Percentiles rank a stretch among this genome's conserved stretches.
Conservation (phyloP, 2,888 invertebrate species). For the Sarcophaga variegata region DNA sequence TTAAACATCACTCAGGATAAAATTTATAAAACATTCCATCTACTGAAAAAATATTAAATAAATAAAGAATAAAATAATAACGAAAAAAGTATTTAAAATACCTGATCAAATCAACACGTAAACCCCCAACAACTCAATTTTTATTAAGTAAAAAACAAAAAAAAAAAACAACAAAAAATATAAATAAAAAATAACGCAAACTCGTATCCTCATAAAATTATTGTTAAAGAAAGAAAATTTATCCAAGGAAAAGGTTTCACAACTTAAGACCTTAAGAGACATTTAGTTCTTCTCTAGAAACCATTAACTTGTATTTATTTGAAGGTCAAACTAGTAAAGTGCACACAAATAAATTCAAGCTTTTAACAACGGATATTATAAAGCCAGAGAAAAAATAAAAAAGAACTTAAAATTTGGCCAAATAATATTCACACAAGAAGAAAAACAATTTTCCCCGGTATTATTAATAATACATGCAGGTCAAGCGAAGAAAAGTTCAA, state of each 20-base stretch:
- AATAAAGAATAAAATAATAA: not conserved
- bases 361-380: not conserved
- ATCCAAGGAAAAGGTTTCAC: slow-evolving; percentile 53
- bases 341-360: slow-evolving; percentile 39
- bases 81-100: slow-evolving; percentile 56
- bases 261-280: not conserved
- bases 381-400: not conserved
- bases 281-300: slow-evolving; percentile 24
- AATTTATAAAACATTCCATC: slow-evolving; percentile 57
- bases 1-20: slow-evolving; percentile 55
- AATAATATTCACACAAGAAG: slow-evolving; percentile 22
- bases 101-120: slow-evolving; percentile 54
- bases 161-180: slow-evolving; percentile 36
- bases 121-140: slow-evolving; percentile 62
- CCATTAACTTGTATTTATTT: slow-evolving; percentile 28
- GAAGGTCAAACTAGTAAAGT: slow-evolving; percentile 52
- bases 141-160: slow-evolving; percentile 27
- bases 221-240: slow-evolving; percentile 29
- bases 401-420: slow-evolving; percentile 45
- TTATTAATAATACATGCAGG: not conserved
- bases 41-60: slow-evolving; percentile 42
- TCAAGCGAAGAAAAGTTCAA: slow-evolving; percentile 33
- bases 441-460: not conserved
- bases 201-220: slow-evolving; percentile 46
- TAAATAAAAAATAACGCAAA: slow-evolving; percentile 41